phyloP scores from a whole-genome alignment of 2,113 vertebrate genomes.

The Cyanistes caeruleus region DNA sequence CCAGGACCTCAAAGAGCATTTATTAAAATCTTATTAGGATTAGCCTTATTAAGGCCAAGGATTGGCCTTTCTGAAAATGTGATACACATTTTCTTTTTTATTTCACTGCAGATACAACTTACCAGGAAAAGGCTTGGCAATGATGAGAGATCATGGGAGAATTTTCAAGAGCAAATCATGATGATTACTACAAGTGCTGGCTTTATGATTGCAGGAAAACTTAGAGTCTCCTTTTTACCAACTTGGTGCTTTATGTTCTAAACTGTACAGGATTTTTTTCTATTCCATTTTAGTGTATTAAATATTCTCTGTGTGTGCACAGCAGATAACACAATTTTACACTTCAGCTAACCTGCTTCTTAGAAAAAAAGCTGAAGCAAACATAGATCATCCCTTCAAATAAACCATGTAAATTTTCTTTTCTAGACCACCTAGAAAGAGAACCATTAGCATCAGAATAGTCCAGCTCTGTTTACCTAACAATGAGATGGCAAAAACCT shows the following conservation, averaged over 20 bases:
- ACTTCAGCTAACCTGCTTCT: neutral
- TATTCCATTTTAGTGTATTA: neutral
- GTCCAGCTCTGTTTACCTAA: neutral
- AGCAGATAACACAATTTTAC: neutral
- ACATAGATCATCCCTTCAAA: neutral
- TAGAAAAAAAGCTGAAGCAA: neutral
- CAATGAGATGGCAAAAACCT: fast-evolving
- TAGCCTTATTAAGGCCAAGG: neutral
- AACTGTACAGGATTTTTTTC: neutral
- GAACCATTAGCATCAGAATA: neutral
- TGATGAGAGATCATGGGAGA: neutral
- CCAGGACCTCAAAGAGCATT: neutral
- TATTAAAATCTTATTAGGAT: neutral
- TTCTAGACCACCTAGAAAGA: neutral
- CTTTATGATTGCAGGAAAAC: neutral
- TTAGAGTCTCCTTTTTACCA: neutral
- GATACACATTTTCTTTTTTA: neutral
- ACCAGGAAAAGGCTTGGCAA: neutral
- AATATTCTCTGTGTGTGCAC: neutral
- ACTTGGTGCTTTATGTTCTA: neutral
- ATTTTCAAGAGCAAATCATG: neutral
- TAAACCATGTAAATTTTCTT: neutral
- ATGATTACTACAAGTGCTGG: neutral
- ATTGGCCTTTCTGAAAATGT: neutral
- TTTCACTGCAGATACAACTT: neutral